Evolutionary conservation across 2,888 invertebrate species (phyloP).

Genomic region (Apamea monoglypha): DNA sequence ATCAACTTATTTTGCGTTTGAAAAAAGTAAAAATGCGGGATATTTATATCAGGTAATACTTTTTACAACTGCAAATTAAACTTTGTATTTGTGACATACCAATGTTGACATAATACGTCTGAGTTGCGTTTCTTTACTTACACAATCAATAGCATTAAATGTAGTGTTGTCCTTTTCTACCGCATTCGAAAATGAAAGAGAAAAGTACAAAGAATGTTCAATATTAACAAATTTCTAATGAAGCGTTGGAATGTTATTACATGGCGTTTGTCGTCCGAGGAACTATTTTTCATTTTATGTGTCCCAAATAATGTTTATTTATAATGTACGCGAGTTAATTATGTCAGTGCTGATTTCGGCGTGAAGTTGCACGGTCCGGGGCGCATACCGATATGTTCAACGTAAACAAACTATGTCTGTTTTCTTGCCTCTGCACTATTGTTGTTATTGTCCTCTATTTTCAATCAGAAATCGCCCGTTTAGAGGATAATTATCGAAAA

Average conservation of each 20-base stretch:
- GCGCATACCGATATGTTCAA: constrained; percentile 83
- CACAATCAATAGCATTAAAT: constrained; percentile 30
- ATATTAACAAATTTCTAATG: constrained; percentile 46
- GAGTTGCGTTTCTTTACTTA: background rate
- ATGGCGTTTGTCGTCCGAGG: constrained; percentile 66
- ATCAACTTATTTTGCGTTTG: constrained; percentile 24
- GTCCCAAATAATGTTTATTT: constrained; percentile 83
- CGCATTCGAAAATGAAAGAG: constrained; percentile 32
- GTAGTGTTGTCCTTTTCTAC: constrained; percentile 38
- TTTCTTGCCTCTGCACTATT: constrained; percentile 85
- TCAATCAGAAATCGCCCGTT: constrained; percentile 85
- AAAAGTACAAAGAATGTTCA: constrained; percentile 44
- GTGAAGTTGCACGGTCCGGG: constrained; percentile 73
- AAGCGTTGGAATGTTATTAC: constrained; percentile 61
- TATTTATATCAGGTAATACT: background rate
- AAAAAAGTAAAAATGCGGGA: background rate
- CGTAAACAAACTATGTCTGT: constrained; percentile 86
- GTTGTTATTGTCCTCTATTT: constrained; percentile 86
- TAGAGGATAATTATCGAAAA: constrained; percentile 84
- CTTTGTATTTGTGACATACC: constrained; percentile 58
- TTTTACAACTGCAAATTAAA: constrained; percentile 43
- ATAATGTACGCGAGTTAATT: constrained; percentile 80
- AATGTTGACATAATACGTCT: constrained; percentile 59
- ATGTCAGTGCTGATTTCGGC: constrained; percentile 78
- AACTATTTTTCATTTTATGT: constrained; percentile 79